Evolutionary conservation across 2,113 vertebrate genomes (phyloP), one percentile per base, ranked within the genome.

Genomic region (Cacatua alba): DNA sequence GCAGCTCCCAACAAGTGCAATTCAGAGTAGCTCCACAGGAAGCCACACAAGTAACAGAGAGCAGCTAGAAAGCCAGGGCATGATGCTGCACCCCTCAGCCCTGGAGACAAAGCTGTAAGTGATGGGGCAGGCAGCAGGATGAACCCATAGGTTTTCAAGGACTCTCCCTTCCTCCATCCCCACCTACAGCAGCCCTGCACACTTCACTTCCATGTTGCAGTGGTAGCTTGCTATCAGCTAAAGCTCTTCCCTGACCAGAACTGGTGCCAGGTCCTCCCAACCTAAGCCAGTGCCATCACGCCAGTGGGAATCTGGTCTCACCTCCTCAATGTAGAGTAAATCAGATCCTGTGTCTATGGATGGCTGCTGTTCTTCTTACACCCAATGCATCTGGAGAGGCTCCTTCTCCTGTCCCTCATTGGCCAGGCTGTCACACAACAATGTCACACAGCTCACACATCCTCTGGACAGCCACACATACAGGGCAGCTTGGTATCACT

Each of bases 401-500:
- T 78, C 39, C 15, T 81, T 68, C 72, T 82, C 31, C 57, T 48
- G 35, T 35, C 24, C 26, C 12, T 83, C 41, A 24, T 16, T 46
- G 77, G 28, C 11, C 6, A 25, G 62, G 29, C 23, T 25, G 23
- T 62, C 79, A n/a, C 2, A 0, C 51, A 69, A 33, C 31, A 16
- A 4, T 10, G 16, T 52, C 63, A 82, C 8, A 17, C 16, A 49
- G 31, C 15, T 52, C 23, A 3, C 15, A 6, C 8, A 6, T 75
- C 74, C 49, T 46, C 5, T 23, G 33, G 48, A 69, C 25, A 88
- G 43, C 18, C 59, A 65, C 1, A 0, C 0, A 0, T 7, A 9
- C 44, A 60, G 51, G 23, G 49, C 19, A 55, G 14, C 3, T 2
- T 0, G 0, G 20, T 31, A 10, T 13, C 33, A 24, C 17, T 0